phyloP scores from a whole-genome alignment of 2,113 vertebrate genomes.

The Poicephalus meyeri region DNA sequence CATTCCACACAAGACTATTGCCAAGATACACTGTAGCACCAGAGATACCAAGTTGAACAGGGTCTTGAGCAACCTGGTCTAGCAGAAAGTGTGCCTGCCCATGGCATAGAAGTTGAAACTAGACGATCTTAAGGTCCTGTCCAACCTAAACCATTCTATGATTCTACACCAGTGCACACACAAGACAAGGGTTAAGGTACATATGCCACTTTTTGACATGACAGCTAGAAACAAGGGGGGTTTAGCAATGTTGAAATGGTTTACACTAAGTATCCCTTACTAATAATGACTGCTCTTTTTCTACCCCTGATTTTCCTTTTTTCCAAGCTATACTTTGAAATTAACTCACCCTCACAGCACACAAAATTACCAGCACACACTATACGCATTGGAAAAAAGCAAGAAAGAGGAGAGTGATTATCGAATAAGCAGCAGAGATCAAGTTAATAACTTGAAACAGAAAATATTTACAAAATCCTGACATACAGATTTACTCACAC shows the following conservation, averaged over 20 bases:
- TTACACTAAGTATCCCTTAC: not conserved
- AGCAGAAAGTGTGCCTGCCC: not conserved
- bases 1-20: not conserved
- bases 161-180: not conserved
- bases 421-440: not conserved
- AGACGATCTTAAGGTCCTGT: not conserved
- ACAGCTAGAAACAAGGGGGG: not conserved
- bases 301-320: not conserved
- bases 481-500: not conserved
- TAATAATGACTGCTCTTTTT: not conserved
- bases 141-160: not conserved
- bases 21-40: accelerated
- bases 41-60: not conserved
- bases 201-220: not conserved
- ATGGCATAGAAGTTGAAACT: not conserved
- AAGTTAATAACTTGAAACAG: not conserved
- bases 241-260: not conserved
- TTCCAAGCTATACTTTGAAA: not conserved
- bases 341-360: not conserved
- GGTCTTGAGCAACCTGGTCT: not conserved
- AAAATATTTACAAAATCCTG: not conserved
- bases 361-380: not conserved
- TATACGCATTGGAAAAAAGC: not conserved
- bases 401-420: not conserved
- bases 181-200: not conserved